Evolutionary conservation across 2,113 vertebrate species (phyloP).

Genomic region (Sander lucioperca): DNA sequence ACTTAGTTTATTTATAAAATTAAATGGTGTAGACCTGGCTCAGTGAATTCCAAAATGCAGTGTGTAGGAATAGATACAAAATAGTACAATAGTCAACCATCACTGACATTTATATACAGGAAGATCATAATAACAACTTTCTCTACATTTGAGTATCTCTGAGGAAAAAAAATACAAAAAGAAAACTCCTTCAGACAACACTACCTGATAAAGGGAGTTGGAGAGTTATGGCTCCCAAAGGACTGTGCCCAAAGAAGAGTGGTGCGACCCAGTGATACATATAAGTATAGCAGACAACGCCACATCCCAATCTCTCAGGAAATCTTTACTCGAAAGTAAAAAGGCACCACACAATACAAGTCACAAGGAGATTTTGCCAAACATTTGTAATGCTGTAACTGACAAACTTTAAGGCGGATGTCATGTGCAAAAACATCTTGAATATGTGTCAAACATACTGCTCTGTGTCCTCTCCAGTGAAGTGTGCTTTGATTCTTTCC

Average conservation of each 20-base stretch:
- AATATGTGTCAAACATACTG: slow-evolving; percentile 61
- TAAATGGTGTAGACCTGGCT: slow-evolving; percentile 81
- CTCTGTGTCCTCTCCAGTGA: slow-evolving; percentile 61
- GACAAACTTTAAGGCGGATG: slow-evolving; percentile 85
- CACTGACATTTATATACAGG: slow-evolving; percentile 79
- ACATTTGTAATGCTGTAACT: slow-evolving; percentile 78
- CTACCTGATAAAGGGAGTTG: slow-evolving; percentile 78
- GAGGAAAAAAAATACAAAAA: slow-evolving; percentile 65
- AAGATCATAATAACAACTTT: slow-evolving; percentile 80
- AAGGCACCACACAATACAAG: slow-evolving; percentile 93
- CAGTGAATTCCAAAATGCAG: slow-evolving; percentile 80
- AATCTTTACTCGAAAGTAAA: slow-evolving; percentile 74
- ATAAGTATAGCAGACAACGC: slow-evolving; percentile 64
- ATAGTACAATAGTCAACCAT: slow-evolving; percentile 82
- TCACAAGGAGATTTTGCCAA: slow-evolving; percentile 82
- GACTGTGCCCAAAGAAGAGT: slow-evolving; percentile 67
- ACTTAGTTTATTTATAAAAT: slow-evolving; percentile 86
- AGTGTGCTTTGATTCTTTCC: slow-evolving; percentile 75
- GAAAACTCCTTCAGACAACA: slow-evolving; percentile 71
- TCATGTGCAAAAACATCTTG: slow-evolving; percentile 83
- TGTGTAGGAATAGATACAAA: slow-evolving; percentile 85
- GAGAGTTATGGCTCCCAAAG: slow-evolving; percentile 59
- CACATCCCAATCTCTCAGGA: slow-evolving; percentile 63
- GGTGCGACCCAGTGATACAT: slow-evolving; percentile 63
- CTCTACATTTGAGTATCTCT: slow-evolving; percentile 70